These are phyloP conservation scores for Odiellus spinosus DNA, from an alignment of 2,888 invertebrate species.

Conservation along the genomic window DNA sequence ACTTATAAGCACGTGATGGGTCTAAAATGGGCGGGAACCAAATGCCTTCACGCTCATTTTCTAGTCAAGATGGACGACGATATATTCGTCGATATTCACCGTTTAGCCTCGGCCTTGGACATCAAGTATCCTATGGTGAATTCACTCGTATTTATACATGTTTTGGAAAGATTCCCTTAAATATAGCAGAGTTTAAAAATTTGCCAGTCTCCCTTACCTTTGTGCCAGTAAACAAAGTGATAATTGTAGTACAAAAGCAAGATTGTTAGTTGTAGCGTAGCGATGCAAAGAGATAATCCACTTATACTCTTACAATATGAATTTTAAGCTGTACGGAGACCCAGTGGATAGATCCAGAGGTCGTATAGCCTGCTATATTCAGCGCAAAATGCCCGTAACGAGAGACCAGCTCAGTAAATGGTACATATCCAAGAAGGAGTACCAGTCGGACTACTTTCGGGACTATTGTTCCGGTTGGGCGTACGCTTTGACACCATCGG, in stretches of 20 bases:
- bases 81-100: constrained; percentile 45
- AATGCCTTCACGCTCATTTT: constrained; percentile 50
- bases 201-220: no score
- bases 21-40: constrained; percentile 55
- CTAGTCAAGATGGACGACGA: constrained; percentile 64
- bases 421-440: constrained; percentile 56
- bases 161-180: no score
- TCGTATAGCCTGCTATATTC: constrained; percentile 14
- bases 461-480: constrained; percentile 68
- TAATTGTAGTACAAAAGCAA: no score
- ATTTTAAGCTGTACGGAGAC: no score
- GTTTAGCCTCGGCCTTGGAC: constrained; percentile 2
- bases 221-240: no score
- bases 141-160: no score
- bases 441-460: constrained; percentile 44
- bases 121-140: background rate
- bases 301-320: no score
- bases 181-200: no score
- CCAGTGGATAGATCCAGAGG: no score
- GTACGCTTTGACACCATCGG: constrained; percentile 52
- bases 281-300: no score
- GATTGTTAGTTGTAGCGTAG: no score
- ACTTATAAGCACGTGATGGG: constrained; percentile 72
- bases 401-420: constrained; percentile 56
- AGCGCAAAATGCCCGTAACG: constrained; percentile 21